These are phyloP conservation scores for Hippocampus guttulatus DNA, from an alignment of 2,113 vertebrate species.

Conservation along the genomic window DNA sequence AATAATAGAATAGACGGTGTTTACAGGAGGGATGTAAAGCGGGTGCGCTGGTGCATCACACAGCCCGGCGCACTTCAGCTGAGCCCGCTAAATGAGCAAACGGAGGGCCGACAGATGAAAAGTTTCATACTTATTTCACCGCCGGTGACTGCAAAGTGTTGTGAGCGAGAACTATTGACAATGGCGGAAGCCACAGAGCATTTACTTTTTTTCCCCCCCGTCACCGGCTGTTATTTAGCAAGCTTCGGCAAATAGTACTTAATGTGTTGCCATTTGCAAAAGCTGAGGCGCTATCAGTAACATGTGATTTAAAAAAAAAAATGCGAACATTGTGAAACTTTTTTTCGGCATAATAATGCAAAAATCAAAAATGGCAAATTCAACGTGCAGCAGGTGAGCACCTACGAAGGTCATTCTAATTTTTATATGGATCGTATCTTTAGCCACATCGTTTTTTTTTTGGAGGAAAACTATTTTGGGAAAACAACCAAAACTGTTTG, in stretches of 20 bases:
- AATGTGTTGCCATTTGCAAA: neutral
- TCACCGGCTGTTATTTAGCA: neutral
- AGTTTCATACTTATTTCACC: slow-evolving; percentile 55
- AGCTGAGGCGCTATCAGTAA: too few species aligned
- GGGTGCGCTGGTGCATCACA: slow-evolving; percentile 68
- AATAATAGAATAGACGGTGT: slow-evolving; percentile 76
- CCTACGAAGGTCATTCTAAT: neutral
- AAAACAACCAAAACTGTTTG: too few species aligned
- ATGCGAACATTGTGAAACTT: neutral
- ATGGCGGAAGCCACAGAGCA: too few species aligned
- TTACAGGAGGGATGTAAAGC: slow-evolving; percentile 76
- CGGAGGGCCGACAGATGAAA: slow-evolving; percentile 54
- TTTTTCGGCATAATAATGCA: neutral
- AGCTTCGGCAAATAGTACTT: neutral
- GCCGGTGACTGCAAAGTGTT: neutral
- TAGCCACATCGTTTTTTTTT: too few species aligned
- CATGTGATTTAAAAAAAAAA: too few species aligned
- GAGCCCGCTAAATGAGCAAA: slow-evolving; percentile 71
- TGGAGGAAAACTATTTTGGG: too few species aligned
- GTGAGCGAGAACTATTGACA: slow-evolving; percentile 11
- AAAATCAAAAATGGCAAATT: too few species aligned
- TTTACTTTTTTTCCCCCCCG: neutral
- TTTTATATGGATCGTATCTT: too few species aligned
- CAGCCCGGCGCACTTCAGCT: slow-evolving; percentile 71
- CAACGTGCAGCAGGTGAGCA: neutral